phyloP scores from a whole-genome alignment of 2,113 vertebrate species.

The Brachirus orientalis region DNA sequence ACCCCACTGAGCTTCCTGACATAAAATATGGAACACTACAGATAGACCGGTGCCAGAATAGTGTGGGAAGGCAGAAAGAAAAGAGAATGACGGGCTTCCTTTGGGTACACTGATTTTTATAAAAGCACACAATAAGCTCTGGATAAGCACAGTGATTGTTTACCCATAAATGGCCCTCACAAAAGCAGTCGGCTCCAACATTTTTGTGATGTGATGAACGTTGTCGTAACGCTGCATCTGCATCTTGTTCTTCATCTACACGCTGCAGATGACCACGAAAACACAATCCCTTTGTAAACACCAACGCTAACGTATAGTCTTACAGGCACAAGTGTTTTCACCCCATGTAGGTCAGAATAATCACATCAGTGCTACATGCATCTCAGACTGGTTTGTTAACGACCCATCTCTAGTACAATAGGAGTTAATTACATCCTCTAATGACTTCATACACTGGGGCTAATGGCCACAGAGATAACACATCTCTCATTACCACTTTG shows the following conservation, averaged over 20 bases:
- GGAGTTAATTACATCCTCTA: slow-evolving; percentile 73
- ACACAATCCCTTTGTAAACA: slow-evolving; percentile 4
- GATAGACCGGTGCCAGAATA: neutral
- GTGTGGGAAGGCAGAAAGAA: neutral
- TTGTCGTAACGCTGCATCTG: no score
- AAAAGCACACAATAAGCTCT: slow-evolving; percentile 6
- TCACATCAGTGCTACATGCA: slow-evolving; percentile 19
- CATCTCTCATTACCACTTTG: slow-evolving; percentile 70
- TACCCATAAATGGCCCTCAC: no score
- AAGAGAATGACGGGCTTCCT: neutral
- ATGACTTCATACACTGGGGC: slow-evolving; percentile 68
- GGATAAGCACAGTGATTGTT: slow-evolving; percentile 2
- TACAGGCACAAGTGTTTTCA: neutral
- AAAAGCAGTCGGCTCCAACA: no score
- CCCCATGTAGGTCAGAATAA: slow-evolving; percentile 56
- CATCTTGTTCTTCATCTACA: no score
- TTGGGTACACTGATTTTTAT: slow-evolving; percentile 18
- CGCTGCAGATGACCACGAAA: no score
- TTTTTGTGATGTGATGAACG: slow-evolving; percentile 17
- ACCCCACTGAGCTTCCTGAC: neutral
- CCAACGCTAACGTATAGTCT: neutral
- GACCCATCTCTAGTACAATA: slow-evolving; percentile 56
- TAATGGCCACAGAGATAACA: slow-evolving; percentile 71
- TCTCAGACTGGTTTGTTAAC: slow-evolving; percentile 46
- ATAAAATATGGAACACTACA: slow-evolving; percentile 20